A percentile compares a stretch with the other conserved stretches of the same genome.
Evolutionary conservation across 1,140 invertebrate genomes (phyloP).

Genomic region (Bombus balteatus): DNA sequence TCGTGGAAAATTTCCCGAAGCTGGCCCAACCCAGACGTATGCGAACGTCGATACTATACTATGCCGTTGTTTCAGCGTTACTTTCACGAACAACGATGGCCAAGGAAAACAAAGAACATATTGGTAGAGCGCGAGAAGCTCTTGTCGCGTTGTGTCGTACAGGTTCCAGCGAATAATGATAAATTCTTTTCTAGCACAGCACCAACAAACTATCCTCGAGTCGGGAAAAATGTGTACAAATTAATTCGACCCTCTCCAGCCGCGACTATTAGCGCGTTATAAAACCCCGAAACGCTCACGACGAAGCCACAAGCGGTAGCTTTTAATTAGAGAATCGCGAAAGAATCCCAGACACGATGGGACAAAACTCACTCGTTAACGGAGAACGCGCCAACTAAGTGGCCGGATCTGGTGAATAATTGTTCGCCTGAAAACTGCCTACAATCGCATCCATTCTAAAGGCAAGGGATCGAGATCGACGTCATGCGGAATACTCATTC

Average conservation of each 20-base stretch:
- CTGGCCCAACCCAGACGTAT: not conserved
- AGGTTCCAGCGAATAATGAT: not conserved
- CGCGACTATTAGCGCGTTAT: conserved; percentile 36
- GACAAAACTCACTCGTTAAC: conserved; percentile 45
- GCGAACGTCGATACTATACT: conserved; percentile 10
- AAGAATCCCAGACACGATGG: conserved; percentile 34
- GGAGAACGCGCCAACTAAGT: conserved; percentile 8
- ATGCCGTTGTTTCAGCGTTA: conserved; percentile 3
- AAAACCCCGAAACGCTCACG: conserved; percentile 9
- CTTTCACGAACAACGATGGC: not conserved
- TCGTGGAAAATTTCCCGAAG: conserved; percentile 57
- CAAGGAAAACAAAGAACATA: not conserved
- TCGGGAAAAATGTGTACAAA: conserved; percentile 4
- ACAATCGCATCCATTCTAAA: not conserved
- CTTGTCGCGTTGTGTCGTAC: not conserved
- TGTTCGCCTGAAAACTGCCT: conserved; percentile 11
- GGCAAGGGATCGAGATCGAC: conserved; percentile 4
- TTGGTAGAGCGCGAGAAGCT: not conserved
- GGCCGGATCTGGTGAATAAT: conserved; percentile 25
- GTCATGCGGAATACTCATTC: not conserved
- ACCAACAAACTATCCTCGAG: not conserved
- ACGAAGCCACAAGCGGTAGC: not conserved
- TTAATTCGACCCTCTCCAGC: conserved; percentile 17
- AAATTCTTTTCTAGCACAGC: not conserved
- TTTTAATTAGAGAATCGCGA: conserved; percentile 45